Percentiles rank a stretch among this genome's conserved stretches.
These are phyloP conservation scores for Petrolisthes manimaculis DNA, from an alignment of 2,888 invertebrate genomes.

Conservation along the genomic window DNA sequence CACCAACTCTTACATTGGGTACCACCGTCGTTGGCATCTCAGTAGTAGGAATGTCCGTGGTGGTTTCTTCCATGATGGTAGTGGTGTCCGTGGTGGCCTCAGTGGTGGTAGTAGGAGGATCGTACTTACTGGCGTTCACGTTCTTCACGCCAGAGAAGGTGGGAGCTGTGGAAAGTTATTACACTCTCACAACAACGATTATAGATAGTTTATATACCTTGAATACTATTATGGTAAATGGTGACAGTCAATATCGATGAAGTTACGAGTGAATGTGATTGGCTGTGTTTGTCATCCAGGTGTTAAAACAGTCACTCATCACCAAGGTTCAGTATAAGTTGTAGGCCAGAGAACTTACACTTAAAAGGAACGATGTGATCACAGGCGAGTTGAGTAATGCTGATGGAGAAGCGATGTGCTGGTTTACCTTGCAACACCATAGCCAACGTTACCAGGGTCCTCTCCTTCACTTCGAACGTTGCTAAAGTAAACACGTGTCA, in stretches of 20 bases:
- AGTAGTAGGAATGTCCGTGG: not conserved
- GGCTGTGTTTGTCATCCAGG: not conserved
- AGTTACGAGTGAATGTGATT: not conserved
- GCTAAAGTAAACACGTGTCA: conserved; percentile 22
- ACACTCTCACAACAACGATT: not conserved
- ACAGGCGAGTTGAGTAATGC: conserved; percentile 50
- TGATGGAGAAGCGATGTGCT: conserved; percentile 49
- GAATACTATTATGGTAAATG: not conserved
- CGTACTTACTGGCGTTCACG: conserved; percentile 42
- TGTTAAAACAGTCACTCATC: not conserved
- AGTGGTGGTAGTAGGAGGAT: conserved; percentile 40
- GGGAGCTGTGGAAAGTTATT: conserved; percentile 39
- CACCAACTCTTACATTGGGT: not conserved
- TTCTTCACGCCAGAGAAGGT: conserved; percentile 51
- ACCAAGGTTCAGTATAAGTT: too few relatives aligned
- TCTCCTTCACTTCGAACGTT: conserved; percentile 42
- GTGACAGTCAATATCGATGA: not conserved
- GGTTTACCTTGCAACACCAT: conserved; percentile 49
- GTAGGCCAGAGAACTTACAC: conserved; percentile 27
- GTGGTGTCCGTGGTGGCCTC: conserved; percentile 1
- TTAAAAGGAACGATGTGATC: conserved; percentile 29
- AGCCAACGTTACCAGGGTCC: conserved; percentile 33
- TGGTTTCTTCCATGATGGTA: not conserved
- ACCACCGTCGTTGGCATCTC: conserved; percentile 6
- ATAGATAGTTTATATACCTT: not conserved